Conservation (phyloP, 2,888 invertebrate genomes). For the Ptychoptera albimana region DNA sequence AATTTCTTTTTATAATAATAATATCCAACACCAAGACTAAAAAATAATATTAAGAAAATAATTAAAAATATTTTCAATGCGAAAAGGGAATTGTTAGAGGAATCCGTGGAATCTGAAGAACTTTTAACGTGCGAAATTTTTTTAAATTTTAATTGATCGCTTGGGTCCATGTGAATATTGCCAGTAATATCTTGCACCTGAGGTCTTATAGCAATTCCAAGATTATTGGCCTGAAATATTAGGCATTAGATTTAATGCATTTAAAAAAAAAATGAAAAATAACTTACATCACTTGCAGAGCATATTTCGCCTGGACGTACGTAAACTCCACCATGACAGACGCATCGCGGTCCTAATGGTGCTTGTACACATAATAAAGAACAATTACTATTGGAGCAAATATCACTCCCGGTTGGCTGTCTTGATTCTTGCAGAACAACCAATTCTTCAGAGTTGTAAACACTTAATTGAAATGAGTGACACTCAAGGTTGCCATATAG, state of each 20-base stretch:
- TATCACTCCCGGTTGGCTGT: slow-evolving; percentile 34
- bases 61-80: neutral
- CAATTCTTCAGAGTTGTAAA: slow-evolving; percentile 34
- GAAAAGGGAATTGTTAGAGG: neutral
- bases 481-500: slow-evolving; percentile 37
- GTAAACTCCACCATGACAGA: slow-evolving; percentile 36
- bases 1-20: slow-evolving; percentile 26
- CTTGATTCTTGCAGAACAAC: slow-evolving; percentile 37
- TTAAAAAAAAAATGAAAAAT: neutral
- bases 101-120: neutral
- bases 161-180: no score
- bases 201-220: neutral
- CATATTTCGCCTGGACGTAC: slow-evolving; percentile 26
- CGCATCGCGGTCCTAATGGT: slow-evolving; percentile 33
- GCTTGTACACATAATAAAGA: slow-evolving; percentile 43
- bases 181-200: neutral
- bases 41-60: neutral
- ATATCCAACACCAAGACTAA: slow-evolving; percentile 14
- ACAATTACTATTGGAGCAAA: slow-evolving; percentile 38
- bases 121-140: no score
- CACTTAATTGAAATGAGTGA: slow-evolving; percentile 29
- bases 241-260: neutral
- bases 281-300: slow-evolving; percentile 10
- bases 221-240: neutral
- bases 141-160: no score